Base-by-base conservation (phyloP, 64 coral and sea anemone species). In the Actinia tenebrosa region DNA sequence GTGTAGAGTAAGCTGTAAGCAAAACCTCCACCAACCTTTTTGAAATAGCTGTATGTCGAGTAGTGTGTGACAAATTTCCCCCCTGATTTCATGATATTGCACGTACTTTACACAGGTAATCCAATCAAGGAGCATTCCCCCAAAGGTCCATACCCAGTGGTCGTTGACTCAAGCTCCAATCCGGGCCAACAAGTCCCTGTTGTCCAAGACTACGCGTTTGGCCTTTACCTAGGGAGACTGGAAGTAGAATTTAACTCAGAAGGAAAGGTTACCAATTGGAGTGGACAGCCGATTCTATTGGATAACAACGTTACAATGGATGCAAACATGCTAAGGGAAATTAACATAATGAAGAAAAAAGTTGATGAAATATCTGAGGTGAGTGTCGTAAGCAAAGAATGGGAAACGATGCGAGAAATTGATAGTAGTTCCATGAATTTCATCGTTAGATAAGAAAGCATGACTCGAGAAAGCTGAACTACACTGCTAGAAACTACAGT, bases 221-320 rank as follows among this genome's bases (percentile, higher is more conserved):
- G 91, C 19, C 91, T 93, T 78, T 98, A 93, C 50, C 83, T 98
- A 9, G 95, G 95, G 5, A 56, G 84, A 53, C 83, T 98, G 44
- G 79, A 91, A 3, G 89, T 93, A 59, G 88, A 90, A 56, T 98
- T 98, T 78, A 83, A 93, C 60, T 53, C 50, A 56, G 22, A 88
- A n/a, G 95, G 95, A 10, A 42, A 98, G 17, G 54, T 93, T 23
- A 93, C 84, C 9, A 82, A 47, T 16, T 98, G 91, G 91, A 86
- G 56, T 84, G 95, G 95, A 20, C 93, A 98, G 75, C 95, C 95
- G 9, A 83, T 98, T 56, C 71, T 98, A 46, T 82, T 98, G 50
- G 62, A 93, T 54, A 91, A 84, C 44, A 87, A 71, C 52, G 55
- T 94, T 9, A 2, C 79, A 0, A 87, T 83, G 64, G 92, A 94